Evolutionary conservation across 2,797 vertebrate genomes (phyloP).

Genomic region (Anabas testudineus): DNA sequence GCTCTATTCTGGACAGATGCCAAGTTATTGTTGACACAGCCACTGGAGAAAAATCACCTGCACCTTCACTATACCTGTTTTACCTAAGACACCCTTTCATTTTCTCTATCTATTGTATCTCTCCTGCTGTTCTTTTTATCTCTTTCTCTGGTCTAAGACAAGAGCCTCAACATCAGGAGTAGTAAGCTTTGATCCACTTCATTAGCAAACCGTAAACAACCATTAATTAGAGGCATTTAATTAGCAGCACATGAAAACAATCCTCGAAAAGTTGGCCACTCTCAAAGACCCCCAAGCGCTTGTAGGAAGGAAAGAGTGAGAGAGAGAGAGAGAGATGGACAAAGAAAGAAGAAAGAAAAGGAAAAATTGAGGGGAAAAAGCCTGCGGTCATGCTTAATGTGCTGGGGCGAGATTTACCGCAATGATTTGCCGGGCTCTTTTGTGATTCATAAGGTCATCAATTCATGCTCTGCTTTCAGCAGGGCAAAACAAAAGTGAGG

Average conservation of each 20-base stretch:
- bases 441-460: slow-evolving; percentile 80
- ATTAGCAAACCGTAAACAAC: slow-evolving; percentile 79
- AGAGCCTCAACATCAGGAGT: slow-evolving; percentile 54
- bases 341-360: slow-evolving; percentile 42
- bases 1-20: slow-evolving; percentile 41
- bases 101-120: slow-evolving; percentile 4
- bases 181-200: slow-evolving; percentile 76
- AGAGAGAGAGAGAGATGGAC: slow-evolving; percentile 35
- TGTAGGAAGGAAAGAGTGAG: slow-evolving; percentile 18
- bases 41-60: slow-evolving; percentile 12
- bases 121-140: slow-evolving; percentile 28
- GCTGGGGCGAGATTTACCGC: slow-evolving; percentile 69
- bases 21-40: slow-evolving; percentile 60
- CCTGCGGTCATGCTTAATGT: slow-evolving; percentile 70
- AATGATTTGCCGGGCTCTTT: slow-evolving; percentile 73
- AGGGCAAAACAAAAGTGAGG: slow-evolving; percentile 66
- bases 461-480: slow-evolving; percentile 70
- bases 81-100: neutral
- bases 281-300: slow-evolving; percentile 57
- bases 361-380: slow-evolving; percentile 36
- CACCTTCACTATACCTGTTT: slow-evolving; percentile 22
- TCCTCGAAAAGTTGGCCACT: slow-evolving; percentile 64
- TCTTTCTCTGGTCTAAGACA: slow-evolving; percentile 48
- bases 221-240: slow-evolving; percentile 80
- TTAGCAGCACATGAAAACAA: slow-evolving; percentile 74